Percentiles rank a stretch among this genome's conserved stretches.
These are phyloP conservation scores for Brachylomia viminalis DNA, from an alignment of 2,888 invertebrate genomes.

Conservation along the genomic window DNA sequence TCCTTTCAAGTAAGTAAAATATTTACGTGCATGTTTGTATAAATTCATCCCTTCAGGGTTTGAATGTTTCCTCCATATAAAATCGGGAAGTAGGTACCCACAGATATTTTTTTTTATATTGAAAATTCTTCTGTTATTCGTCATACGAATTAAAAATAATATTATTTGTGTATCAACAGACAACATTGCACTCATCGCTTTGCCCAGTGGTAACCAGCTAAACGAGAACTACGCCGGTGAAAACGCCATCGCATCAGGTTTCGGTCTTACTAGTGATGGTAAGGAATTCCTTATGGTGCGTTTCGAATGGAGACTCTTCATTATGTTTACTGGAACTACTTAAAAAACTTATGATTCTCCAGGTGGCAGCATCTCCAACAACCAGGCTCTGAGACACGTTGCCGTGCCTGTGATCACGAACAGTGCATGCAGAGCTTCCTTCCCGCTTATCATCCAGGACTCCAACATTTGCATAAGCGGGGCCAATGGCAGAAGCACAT, in stretches of 20 bases:
- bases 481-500: slow-evolving; percentile 65
- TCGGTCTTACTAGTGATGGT: slow-evolving; percentile 73
- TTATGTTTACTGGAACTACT: too few relatives aligned
- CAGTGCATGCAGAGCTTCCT: neutral
- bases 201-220: slow-evolving; percentile 70
- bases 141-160: neutral
- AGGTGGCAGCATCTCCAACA: slow-evolving; percentile 17
- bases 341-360: too few relatives aligned
- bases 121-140: too few relatives aligned
- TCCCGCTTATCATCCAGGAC: slow-evolving; percentile 56
- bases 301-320: too few relatives aligned
- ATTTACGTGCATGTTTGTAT: neutral
- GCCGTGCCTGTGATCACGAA: slow-evolving; percentile 33
- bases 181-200: slow-evolving; percentile 65
- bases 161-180: slow-evolving; percentile 49
- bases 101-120: too few relatives aligned
- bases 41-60: too few relatives aligned
- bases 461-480: slow-evolving; percentile 75
- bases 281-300: slow-evolving; percentile 24
- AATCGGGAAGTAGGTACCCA: too few relatives aligned
- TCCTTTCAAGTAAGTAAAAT: slow-evolving; percentile 13
- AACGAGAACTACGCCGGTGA: slow-evolving; percentile 67
- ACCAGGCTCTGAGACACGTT: slow-evolving; percentile 30
- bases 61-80: too few relatives aligned
- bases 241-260: slow-evolving; percentile 77